A percentile compares a stretch with the other conserved stretches of the same genome.
phyloP scores from a whole-genome alignment of 2,113 vertebrate species.

The Osmerus eperlanus region DNA sequence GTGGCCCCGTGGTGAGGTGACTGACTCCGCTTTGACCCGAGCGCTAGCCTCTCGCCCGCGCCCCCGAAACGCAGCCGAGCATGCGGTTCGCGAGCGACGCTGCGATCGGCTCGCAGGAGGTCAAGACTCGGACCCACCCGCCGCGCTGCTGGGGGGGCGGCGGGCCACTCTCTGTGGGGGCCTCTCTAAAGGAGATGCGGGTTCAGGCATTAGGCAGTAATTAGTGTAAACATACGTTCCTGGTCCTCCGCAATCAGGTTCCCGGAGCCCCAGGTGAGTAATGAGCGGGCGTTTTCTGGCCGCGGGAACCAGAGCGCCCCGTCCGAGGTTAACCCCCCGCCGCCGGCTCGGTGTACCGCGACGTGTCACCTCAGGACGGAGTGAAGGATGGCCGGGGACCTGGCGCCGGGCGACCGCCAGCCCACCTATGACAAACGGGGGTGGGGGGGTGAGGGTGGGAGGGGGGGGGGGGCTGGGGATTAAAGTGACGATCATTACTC shows the following conservation, averaged over 20 bases:
- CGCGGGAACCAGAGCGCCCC: conserved; percentile 20
- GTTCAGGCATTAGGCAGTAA: conserved; percentile 48
- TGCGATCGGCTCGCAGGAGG: conserved; percentile 60
- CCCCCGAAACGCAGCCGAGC: conserved; percentile 63
- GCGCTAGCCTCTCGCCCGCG: conserved; percentile 66
- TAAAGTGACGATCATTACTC: conserved; percentile 69
- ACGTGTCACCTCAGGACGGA: conserved; percentile 45
- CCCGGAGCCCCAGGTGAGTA: conserved; percentile 32
- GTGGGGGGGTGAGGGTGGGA: too few relatives aligned
- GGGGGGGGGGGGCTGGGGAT: conserved; percentile 36
- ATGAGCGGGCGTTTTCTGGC: conserved; percentile 48
- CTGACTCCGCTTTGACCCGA: conserved; percentile 71
- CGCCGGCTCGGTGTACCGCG: conserved; percentile 33
- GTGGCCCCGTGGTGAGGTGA: too few relatives aligned
- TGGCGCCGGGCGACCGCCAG: conserved; percentile 31
- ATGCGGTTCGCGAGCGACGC: conserved; percentile 67
- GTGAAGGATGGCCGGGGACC: conserved; percentile 49
- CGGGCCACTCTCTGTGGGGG: too few relatives aligned
- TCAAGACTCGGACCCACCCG: conserved; percentile 54
- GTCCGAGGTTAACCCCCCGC: conserved; percentile 47
- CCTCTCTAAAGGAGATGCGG: conserved; percentile 48
- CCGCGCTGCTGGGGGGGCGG: too few relatives aligned
- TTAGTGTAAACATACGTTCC: conserved; percentile 34
- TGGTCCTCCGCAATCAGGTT: neutral
- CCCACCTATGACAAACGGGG: conserved; percentile 61